phyloP scores from a whole-genome alignment of 2,888 invertebrate species.

The Dolichomitus sp. region DNA sequence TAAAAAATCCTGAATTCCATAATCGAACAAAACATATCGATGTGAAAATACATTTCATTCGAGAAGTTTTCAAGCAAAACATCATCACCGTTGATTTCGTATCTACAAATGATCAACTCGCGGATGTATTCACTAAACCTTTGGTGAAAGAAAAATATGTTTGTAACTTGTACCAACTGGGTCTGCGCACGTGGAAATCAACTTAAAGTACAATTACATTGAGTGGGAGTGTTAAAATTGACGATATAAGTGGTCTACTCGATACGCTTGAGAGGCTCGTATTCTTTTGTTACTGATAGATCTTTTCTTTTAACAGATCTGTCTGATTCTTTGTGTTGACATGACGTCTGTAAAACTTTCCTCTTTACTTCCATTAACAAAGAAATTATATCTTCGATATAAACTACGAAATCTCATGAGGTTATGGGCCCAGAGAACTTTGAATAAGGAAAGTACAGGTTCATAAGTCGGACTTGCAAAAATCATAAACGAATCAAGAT shows the following conservation, averaged over 20 bases:
- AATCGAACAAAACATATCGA: constrained; percentile 23
- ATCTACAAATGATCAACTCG: background rate
- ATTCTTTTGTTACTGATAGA: background rate
- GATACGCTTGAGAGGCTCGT: background rate
- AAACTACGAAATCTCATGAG: background rate
- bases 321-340: background rate
- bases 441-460: background rate
- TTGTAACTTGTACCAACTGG: background rate
- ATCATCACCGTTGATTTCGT: background rate
- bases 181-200: background rate
- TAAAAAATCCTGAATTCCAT: constrained; percentile 25
- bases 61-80: constrained; percentile 4
- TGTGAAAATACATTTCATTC: constrained; percentile 3
- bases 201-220: background rate
- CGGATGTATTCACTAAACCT: background rate
- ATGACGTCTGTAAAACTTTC: background rate
- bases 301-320: background rate
- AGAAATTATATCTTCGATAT: background rate
- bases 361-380: background rate
- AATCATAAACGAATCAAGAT: background rate
- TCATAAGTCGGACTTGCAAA: background rate
- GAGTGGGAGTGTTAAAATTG: background rate
- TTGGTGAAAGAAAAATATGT: background rate
- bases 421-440: background rate
- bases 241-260: background rate